These are phyloP conservation scores for Callocephalon fimbriatum DNA, from an alignment of 2,113 vertebrate species.

Conservation along the genomic window DNA sequence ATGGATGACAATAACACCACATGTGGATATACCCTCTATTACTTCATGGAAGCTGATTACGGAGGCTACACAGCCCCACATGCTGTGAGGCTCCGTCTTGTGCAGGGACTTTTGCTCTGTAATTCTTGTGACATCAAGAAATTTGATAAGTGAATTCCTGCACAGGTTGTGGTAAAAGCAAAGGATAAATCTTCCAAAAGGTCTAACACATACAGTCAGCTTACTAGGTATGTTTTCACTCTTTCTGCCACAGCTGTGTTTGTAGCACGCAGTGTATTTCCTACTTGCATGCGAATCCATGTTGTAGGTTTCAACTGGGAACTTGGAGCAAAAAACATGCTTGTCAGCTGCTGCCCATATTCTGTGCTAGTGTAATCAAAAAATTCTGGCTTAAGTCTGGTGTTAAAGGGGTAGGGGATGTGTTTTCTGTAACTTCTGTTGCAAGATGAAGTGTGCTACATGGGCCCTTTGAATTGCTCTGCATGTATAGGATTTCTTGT, in stretches of 20 bases:
- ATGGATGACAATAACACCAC: not conserved
- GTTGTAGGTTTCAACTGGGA: not conserved
- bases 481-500: not conserved
- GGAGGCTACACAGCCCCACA: not conserved
- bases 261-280: no score
- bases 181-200: not conserved
- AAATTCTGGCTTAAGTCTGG: not conserved
- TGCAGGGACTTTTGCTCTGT: not conserved
- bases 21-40: not conserved
- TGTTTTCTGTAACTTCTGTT: accelerated
- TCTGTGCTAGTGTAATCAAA: not conserved
- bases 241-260: not conserved
- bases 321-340: accelerated
- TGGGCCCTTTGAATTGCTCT: not conserved
- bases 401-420: not conserved
- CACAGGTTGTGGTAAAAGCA: not conserved
- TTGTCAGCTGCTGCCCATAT: accelerated
- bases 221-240: not conserved
- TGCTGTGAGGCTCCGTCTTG: accelerated
- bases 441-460: not conserved
- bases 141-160: not conserved
- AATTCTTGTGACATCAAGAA: accelerated
- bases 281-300: accelerated
- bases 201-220: not conserved
- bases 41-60: not conserved